A percentile compares a stretch with the other conserved stretches of the same genome.
phyloP scores from a whole-genome alignment of 2,888 invertebrate species.

The Malachius bipustulatus region DNA sequence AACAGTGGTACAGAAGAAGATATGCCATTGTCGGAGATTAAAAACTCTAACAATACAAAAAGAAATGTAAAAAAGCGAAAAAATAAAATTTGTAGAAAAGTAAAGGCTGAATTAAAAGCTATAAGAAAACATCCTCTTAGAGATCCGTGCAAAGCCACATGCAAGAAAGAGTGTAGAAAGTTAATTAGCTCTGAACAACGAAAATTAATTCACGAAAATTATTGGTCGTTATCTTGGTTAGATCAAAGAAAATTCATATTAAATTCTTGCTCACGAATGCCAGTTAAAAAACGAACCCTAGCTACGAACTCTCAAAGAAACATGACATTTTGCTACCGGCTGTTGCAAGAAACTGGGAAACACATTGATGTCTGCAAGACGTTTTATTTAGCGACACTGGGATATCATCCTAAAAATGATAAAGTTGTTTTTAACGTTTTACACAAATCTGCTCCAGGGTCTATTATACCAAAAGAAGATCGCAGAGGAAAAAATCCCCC shows the following conservation, averaged over 20 bases:
- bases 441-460: conserved; percentile 11
- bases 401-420: conserved; percentile 11
- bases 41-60: conserved; percentile 3
- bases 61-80: conserved; percentile 6
- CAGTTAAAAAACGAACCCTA: conserved; percentile 11
- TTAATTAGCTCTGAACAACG: conserved; percentile 4
- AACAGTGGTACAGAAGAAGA: conserved; percentile 1
- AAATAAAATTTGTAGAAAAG: conserved; percentile 4
- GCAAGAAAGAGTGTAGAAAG: conserved; percentile 4
- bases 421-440: conserved; percentile 11
- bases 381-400: conserved; percentile 9
- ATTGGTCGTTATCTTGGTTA: conserved; percentile 10
- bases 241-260: conserved; percentile 13
- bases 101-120: conserved; percentile 5
- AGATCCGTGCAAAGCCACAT: conserved; percentile 6
- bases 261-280: conserved; percentile 12
- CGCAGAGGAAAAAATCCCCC: conserved; percentile 11
- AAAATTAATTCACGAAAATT: conserved; percentile 8
- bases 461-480: conserved; percentile 11
- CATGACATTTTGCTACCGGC: conserved; percentile 12
- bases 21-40: conserved; percentile 2
- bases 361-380: conserved; percentile 11
- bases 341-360: conserved; percentile 11
- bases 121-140: conserved; percentile 5
- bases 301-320: conserved; percentile 11